Evolutionary conservation across 2,113 vertebrate species (phyloP).

Genomic region (Coracopsis vasa): DNA sequence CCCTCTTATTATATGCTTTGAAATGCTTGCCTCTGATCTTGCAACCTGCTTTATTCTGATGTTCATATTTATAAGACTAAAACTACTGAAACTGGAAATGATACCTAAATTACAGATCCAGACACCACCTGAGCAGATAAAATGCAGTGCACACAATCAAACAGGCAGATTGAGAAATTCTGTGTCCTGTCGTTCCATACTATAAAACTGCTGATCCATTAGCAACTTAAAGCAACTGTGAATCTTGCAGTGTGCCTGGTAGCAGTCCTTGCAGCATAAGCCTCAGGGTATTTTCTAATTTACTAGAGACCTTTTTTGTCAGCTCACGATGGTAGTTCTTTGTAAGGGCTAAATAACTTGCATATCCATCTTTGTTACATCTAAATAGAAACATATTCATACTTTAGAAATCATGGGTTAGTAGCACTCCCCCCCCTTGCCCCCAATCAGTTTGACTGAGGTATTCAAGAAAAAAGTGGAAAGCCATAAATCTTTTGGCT

Average conservation of each 20-base stretch:
- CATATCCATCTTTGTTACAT: neutral
- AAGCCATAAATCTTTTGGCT: neutral
- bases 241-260: neutral
- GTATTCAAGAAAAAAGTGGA: neutral
- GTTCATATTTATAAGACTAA: neutral
- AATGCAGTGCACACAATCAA: neutral
- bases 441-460: neutral
- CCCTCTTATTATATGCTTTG: constrained; percentile 3
- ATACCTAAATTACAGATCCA: neutral
- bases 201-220: neutral
- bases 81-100: constrained; percentile 9
- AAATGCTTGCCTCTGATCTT: constrained; percentile 7
- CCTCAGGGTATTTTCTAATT: neutral
- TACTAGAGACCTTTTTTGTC: neutral
- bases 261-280: neutral
- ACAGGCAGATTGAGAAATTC: neutral
- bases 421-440: no score
- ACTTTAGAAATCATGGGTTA: neutral
- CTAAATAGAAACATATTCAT: neutral
- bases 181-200: neutral
- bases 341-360: constrained; percentile 4
- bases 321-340: neutral
- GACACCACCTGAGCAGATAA: constrained; percentile 1
- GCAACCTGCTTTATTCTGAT: neutral
- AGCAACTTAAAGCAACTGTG: neutral